These are phyloP conservation scores for Cephalopholis sonnerati DNA, from an alignment of 2,113 vertebrate species.

Conservation along the genomic window DNA sequence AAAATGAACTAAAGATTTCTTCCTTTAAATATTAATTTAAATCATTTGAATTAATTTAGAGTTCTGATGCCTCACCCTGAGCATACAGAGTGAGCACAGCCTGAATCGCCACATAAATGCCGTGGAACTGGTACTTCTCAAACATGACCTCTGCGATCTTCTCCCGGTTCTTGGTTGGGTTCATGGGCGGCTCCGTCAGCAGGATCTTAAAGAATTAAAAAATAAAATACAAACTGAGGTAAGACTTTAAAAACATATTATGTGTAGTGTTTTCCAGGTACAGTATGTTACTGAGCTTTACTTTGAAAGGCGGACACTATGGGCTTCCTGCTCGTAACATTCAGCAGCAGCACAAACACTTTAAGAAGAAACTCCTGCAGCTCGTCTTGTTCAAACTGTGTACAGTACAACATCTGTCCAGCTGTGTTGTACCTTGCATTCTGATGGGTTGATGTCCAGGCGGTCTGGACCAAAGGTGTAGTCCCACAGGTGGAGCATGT, in stretches of 20 bases:
- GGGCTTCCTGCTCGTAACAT: no score
- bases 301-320: no score
- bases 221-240: neutral
- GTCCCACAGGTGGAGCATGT: conserved; percentile 99
- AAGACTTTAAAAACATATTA: neutral
- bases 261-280: neutral
- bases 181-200: conserved; percentile 97
- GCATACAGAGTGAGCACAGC: conserved; percentile 98
- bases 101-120: conserved; percentile 97
- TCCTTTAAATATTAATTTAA: neutral
- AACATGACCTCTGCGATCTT: conserved; percentile 99
- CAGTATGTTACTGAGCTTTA: no score
- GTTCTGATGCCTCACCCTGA: conserved; percentile 87
- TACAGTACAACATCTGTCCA: neutral
- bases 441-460: conserved; percentile 91
- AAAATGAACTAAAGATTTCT: neutral
- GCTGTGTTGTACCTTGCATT: conserved; percentile 89
- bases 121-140: conserved; percentile 96
- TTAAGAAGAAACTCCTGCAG: no score
- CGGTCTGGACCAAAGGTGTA: conserved; percentile 95
- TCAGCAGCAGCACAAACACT: no score
- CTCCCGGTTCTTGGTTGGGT: conserved; percentile 96
- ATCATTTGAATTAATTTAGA: no score
- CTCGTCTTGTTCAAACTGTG: no score
- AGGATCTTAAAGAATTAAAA: conserved; percentile 78